phyloP scores from a whole-genome alignment of 2,888 invertebrate genomes.

The Hydropsyche betteni region DNA sequence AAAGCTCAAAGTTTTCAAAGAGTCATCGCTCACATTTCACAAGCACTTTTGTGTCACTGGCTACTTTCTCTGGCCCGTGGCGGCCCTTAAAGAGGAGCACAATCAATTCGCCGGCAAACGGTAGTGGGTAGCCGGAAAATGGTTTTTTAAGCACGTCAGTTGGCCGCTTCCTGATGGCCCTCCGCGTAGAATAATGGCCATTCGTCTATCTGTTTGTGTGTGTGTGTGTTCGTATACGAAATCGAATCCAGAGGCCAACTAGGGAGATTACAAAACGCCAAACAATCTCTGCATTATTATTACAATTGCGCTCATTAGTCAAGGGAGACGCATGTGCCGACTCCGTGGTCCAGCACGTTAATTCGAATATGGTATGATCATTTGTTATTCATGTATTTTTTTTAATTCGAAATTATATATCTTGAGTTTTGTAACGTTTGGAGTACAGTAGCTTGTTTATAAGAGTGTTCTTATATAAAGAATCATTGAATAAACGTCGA shows the following conservation, averaged over 20 bases:
- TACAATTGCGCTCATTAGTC: conserved; percentile 39
- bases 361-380: not conserved
- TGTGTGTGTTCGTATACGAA: conserved; percentile 21
- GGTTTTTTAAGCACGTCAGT: conserved; percentile 8
- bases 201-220: not conserved
- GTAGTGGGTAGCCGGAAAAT: conserved; percentile 16
- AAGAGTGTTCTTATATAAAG: no score
- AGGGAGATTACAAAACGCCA: conserved; percentile 39
- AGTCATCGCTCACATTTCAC: no score
- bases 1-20: no score
- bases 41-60: no score
- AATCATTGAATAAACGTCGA: no score
- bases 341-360: not conserved
- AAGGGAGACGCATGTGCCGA: no score
- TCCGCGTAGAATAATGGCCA: not conserved
- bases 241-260: conserved; percentile 37
- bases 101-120: conserved; percentile 22
- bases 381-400: no score
- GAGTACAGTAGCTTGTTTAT: no score
- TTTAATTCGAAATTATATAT: no score
- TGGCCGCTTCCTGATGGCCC: not conserved
- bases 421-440: no score
- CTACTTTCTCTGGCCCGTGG: no score
- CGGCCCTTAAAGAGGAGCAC: conserved; percentile 5
- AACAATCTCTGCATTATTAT: conserved; percentile 38